phyloP scores from a whole-genome alignment of 2,797 vertebrate genomes.

The Columba guinea region DNA sequence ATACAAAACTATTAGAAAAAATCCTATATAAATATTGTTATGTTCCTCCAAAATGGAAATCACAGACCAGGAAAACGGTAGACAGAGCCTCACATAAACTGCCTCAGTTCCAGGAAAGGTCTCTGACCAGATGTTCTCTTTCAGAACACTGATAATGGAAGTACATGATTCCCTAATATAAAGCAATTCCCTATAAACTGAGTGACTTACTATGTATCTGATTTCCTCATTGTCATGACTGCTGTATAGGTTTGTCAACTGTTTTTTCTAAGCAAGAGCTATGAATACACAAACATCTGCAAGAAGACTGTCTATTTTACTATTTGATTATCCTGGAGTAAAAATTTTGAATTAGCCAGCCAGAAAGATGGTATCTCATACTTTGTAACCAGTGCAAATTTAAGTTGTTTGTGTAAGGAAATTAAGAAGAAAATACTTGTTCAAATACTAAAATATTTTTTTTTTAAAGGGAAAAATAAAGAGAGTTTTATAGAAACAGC shows the following conservation, averaged over 20 bases:
- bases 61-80: not conserved
- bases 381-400: not conserved
- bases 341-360: not conserved
- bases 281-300: not conserved
- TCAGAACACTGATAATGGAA: not conserved
- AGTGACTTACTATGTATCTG: not conserved
- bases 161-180: not conserved
- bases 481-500: not conserved
- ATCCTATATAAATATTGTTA: not conserved
- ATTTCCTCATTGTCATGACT: not conserved
- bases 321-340: not conserved
- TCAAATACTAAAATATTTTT: not conserved
- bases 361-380: not conserved
- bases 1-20: not conserved
- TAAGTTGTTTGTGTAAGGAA: not conserved
- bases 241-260: not conserved
- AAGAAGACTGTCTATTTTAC: not conserved
- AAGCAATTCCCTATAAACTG: not conserved
- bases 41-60: not conserved
- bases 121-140: not conserved
- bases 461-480: too few species aligned
- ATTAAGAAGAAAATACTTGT: not conserved
- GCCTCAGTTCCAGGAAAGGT: not conserved
- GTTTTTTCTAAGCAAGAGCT: not conserved
- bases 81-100: not conserved